Base-by-base conservation (phyloP, 2,113 vertebrate species). In the Baryphthengus martii region DNA sequence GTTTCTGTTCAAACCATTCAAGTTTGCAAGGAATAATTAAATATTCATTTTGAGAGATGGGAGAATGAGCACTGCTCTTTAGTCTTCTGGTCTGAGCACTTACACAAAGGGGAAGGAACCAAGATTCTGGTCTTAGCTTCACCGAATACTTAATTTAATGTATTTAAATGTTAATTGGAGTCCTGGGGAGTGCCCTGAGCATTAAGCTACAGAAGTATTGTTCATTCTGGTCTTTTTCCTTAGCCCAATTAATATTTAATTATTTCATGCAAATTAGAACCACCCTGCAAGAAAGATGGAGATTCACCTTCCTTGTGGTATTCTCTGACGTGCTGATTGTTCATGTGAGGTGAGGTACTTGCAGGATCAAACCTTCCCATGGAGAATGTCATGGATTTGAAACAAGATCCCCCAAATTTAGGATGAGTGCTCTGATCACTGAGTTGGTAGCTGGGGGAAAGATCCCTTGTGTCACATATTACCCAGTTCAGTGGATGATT, bases 151-250 rank as follows among this genome's bases (percentile, higher is more conserved):
- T 93, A 82, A 91, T 94, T 78, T 92, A 91, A 91, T 73, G 58
- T 91, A 96, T 94, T 95, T 91, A 95, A 95, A 96, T 95, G 86
- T 89, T 95, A 96, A 95, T 96, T 95, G 93, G 89, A 87, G 40
- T 72, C 87, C 61, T 94, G 66, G 49, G 81, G 93, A 89, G 80
- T 85, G 87, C 95, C 87, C 73, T 81, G 73, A 95, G 77, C 74
- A 39, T 94, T 93, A 75, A 85, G 56, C 52, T 94, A 33, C 44
- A 61, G n/a, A 67, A 85, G 44, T 85, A 61, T 91, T 95, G 74
- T 89, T 93, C 87, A 79, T 89, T 92, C 76, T 84, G 59, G 35
- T 39, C 52, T 94, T 92, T 93, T 95, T 92, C 52, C 19, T n/a
- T 89, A 21, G 17, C 33, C 31, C 66, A 93, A 85, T 94, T 91